Conservation (phyloP, 2,797 vertebrate genomes). For the Chiroxiphia lanceolata region DNA sequence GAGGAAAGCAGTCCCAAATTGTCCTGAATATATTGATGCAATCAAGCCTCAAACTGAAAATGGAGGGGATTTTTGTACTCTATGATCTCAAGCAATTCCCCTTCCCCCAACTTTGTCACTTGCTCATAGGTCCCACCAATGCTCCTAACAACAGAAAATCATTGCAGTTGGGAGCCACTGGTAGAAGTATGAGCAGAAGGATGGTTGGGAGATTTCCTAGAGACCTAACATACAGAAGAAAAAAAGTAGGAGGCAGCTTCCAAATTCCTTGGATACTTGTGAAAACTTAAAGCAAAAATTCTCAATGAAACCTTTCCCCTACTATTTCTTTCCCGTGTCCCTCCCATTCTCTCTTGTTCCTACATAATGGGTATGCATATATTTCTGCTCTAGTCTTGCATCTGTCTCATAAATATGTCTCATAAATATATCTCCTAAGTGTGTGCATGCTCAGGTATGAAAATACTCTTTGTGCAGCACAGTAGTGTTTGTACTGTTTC, state of each 20-base stretch:
- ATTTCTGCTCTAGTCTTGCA: conserved; percentile 1
- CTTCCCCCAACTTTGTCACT: neutral
- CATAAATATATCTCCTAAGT: neutral
- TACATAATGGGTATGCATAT: neutral
- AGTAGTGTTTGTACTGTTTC: conserved; percentile 52
- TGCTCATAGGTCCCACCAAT: neutral
- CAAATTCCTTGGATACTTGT: neutral
- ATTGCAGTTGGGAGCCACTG: neutral
- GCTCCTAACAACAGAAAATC: neutral
- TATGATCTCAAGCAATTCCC: neutral
- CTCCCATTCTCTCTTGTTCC: neutral
- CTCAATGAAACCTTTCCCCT: neutral
- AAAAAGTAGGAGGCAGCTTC: neutral
- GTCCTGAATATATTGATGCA: neutral
- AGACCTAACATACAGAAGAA: neutral
- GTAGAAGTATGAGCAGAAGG: neutral
- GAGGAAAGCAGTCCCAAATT: neutral
- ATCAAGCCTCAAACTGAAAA: neutral
- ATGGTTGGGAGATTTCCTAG: neutral
- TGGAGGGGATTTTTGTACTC: neutral
- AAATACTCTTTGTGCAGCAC: conserved; percentile 21
- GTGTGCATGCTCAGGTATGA: conserved; percentile 27
- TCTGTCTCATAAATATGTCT: conserved; percentile 49
- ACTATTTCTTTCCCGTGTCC: neutral
- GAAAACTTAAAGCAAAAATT: neutral